Evolutionary conservation across 2,113 vertebrate genomes (phyloP), one percentile per base, ranked within the genome.

Genomic region (Sturnus vulgaris): DNA sequence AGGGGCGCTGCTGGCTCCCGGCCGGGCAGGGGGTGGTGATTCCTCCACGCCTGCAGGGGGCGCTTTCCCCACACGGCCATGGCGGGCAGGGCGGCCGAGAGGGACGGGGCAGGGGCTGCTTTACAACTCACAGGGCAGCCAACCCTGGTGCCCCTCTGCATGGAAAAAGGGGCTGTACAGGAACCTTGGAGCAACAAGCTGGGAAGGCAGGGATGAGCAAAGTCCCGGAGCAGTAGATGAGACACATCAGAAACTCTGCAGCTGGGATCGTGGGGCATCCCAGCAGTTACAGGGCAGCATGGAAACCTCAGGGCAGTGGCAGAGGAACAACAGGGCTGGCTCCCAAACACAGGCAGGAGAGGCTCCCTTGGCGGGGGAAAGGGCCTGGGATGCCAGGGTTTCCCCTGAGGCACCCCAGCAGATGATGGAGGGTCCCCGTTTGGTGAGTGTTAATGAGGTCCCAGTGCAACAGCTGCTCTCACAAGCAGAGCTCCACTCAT

Each of bases 241-340:
- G 35, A 52, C 31, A 35, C 8, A 17, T 52, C 47, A 52, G 68
- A 70, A 52, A 17, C 20, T 50, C 4, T 0, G 25, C 18, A 16
- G 66, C 47, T 31, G 47, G n/a, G 31, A 65, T 15, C 4, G 1
- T 0, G 1, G 5, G 18, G 25, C 1, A 3, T 52, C 66, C 27
- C 8, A 0, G 35, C 27, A 12, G 19, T 39, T 69, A 30, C 2
- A 4, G 35, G 28, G 46, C 46, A 46, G 46, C 46, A 46, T 10
- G 5, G 47, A 47, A 70, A 39, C n/a, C 66, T 39, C 10, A 0
- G 25, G 25, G 22, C 64, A 46, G 42, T 3, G 8, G 11, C 16
- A 47, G 17, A 68, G 65, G 20, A 49, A 35, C 4, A 19, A 25
- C 9, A 10, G 33, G 46, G n/a, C 21, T 40, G 49, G 49, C 49